These are phyloP conservation scores for Endotricha flammealis DNA, from an alignment of 2,888 invertebrate genomes.

Conservation along the genomic window DNA sequence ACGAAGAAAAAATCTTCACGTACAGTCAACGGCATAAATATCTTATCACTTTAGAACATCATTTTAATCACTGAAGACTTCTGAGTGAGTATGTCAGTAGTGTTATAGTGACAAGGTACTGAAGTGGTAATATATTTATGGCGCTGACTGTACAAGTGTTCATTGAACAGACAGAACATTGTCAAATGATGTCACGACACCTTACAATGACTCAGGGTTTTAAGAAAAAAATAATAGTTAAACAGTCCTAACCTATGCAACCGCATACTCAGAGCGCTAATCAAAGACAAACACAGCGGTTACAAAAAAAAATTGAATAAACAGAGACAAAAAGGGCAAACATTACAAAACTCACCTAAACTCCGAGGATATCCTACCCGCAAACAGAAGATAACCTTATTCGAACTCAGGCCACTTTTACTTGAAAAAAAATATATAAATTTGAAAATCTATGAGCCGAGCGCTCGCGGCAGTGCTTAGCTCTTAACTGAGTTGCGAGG, in stretches of 20 bases:
- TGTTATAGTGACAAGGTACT: too few species aligned
- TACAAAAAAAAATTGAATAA: constrained; percentile 30
- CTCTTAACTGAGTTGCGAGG: constrained; percentile 51
- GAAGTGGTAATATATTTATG: too few species aligned
- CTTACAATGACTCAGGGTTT: constrained; percentile 29
- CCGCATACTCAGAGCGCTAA: constrained; percentile 35
- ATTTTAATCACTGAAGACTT: too few species aligned
- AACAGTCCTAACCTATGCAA: constrained; percentile 35
- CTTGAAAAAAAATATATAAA: constrained; percentile 27
- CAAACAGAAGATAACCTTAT: constrained; percentile 61
- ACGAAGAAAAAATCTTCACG: too few species aligned
- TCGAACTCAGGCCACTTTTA: constrained; percentile 54
- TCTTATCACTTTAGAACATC: too few species aligned
- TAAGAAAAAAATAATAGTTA: constrained; percentile 26
- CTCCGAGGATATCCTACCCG: constrained; percentile 56
- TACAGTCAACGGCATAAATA: too few species aligned
- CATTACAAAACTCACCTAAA: constrained; percentile 50
- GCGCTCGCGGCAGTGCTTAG: constrained; percentile 39
- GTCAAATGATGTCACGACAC: constrained; percentile 24
- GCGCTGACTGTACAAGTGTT: too few species aligned
- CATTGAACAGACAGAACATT: background rate
- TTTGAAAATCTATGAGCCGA: constrained; percentile 31
- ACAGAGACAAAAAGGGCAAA: constrained; percentile 37
- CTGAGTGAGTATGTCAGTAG: too few species aligned
- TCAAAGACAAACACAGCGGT: constrained; percentile 42